These are phyloP conservation scores for Cryptus armator DNA, from an alignment of 2,888 invertebrate species.

Conservation along the genomic window DNA sequence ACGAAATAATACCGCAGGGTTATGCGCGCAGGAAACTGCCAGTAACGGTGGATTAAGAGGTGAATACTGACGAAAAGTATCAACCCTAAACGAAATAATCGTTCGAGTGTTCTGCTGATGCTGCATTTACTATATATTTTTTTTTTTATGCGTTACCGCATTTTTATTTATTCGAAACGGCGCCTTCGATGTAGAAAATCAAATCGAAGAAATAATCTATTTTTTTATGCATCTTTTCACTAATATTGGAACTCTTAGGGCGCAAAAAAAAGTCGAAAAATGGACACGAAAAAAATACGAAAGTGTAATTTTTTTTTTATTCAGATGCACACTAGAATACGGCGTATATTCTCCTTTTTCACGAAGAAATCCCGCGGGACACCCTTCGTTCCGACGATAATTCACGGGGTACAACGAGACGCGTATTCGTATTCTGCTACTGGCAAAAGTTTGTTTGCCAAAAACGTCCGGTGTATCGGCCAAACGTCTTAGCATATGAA, in stretches of 20 bases:
- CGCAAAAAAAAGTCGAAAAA: no score
- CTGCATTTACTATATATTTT: slow-evolving; percentile 5
- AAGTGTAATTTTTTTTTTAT: no score
- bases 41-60: slow-evolving; percentile 79
- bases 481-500: slow-evolving; percentile 75
- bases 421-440: slow-evolving; percentile 20
- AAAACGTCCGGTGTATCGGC: slow-evolving; percentile 66
- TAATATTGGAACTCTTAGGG: no score
- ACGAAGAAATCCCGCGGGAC: slow-evolving; percentile 1
- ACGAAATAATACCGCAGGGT: slow-evolving; percentile 77
- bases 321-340: background rate
- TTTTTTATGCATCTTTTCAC: no score
- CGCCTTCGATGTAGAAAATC: background rate
- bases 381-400: slow-evolving; percentile 43
- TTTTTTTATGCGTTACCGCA: background rate
- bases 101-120: slow-evolving; percentile 26
- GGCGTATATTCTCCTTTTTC: slow-evolving; percentile 20
- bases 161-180: background rate
- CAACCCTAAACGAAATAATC: slow-evolving; percentile 11
- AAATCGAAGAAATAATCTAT: background rate
- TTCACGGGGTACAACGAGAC: slow-evolving; percentile 21
- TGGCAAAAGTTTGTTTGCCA: slow-evolving; percentile 69
- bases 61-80: slow-evolving; percentile 71
- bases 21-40: slow-evolving; percentile 82
- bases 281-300: no score